A percentile compares a stretch with the other conserved stretches of the same genome.
phyloP scores from a whole-genome alignment of 1,140 invertebrate species.

The Drosophila lacteicornis region DNA sequence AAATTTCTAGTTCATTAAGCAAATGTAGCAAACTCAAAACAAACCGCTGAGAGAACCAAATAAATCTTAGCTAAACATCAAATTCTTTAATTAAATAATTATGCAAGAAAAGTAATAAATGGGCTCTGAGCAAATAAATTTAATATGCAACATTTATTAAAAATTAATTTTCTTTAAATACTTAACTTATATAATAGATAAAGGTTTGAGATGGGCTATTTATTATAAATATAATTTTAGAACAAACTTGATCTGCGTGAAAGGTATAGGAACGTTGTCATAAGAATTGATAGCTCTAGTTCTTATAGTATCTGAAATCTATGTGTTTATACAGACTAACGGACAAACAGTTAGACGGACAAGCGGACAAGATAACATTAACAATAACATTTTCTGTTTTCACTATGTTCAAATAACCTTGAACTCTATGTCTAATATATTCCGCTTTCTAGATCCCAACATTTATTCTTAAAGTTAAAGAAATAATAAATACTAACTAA shows the following conservation, averaged over 20 bases:
- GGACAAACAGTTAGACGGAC: no score
- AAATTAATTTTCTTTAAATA: neutral
- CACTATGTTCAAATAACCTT: neutral
- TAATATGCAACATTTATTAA: neutral
- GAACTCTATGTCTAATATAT: neutral
- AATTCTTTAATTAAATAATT: neutral
- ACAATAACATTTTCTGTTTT: no score
- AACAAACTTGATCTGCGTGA: no score
- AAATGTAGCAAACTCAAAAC: neutral
- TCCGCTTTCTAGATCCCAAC: neutral
- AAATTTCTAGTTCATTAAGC: slow-evolving; percentile 16
- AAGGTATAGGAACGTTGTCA: no score
- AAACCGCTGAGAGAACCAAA: neutral
- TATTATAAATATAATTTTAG: neutral
- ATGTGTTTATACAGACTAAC: no score
- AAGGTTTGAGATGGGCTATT: neutral
- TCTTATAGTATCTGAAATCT: no score
- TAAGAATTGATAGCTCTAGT: no score
- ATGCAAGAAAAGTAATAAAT: neutral
- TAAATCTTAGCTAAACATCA: neutral
- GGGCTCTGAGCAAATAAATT: neutral
- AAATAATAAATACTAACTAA: slow-evolving; percentile 1
- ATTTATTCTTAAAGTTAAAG: neutral
- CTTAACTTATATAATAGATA: neutral
- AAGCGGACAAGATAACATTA: no score